Conservation (phyloP, 2,888 invertebrate species). For the Campaea margaritaria region DNA sequence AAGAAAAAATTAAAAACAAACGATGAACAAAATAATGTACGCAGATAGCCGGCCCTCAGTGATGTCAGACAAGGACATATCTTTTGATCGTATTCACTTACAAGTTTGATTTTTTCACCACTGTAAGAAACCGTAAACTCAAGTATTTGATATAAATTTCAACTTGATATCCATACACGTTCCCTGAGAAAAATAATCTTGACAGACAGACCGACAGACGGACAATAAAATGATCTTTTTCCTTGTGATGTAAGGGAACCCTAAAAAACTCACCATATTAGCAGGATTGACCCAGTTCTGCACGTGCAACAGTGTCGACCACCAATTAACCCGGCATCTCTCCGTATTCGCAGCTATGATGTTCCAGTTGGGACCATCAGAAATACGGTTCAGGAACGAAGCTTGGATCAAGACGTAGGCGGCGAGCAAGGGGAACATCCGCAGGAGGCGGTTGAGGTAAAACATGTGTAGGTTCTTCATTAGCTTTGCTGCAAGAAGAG, state of each 20-base stretch:
- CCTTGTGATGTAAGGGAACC: no score
- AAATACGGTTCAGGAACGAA: conserved; percentile 57
- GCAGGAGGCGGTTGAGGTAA: conserved; percentile 66
- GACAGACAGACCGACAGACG: background rate
- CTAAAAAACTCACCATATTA: conserved; percentile 48
- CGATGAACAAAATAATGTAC: no score
- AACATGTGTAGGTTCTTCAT: conserved; percentile 66
- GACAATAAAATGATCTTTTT: no score
- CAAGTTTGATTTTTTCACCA: no score
- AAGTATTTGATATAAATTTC: no score
- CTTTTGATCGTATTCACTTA: no score
- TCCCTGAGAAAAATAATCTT: background rate
- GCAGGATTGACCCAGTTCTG: conserved; percentile 61
- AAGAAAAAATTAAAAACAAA: no score
- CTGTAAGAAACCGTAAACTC: no score
- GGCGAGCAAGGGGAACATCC: conserved; percentile 68
- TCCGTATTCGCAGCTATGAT: conserved; percentile 41
- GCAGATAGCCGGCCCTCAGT: no score
- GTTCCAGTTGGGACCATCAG: conserved; percentile 66
- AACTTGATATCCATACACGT: background rate
- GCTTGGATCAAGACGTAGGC: conserved; percentile 60
- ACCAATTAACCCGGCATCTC: conserved; percentile 65
- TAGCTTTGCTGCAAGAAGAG: conserved; percentile 64
- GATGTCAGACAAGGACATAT: no score
- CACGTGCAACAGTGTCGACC: conserved; percentile 65